A percentile compares a stretch with the other conserved stretches of the same genome.
These are phyloP conservation scores for Sinotaia quadrata DNA, from an alignment of 2,888 invertebrate genomes.

Conservation along the genomic window DNA sequence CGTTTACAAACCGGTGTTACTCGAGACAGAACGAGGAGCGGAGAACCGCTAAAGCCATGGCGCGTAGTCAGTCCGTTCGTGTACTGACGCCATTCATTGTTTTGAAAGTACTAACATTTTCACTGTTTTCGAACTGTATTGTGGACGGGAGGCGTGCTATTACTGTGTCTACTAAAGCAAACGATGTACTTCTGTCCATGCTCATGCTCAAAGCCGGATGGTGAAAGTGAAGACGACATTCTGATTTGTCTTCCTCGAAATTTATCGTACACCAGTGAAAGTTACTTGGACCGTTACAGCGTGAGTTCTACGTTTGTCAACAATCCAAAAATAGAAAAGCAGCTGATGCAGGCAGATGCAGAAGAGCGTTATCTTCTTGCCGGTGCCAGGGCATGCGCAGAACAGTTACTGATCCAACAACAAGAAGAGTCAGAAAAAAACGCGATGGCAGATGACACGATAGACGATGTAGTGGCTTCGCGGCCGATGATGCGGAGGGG, in stretches of 20 bases:
- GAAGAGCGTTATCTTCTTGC: slow-evolving; percentile 10
- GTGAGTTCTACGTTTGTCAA: slow-evolving; percentile 54
- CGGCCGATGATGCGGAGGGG: neutral
- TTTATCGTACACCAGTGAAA: slow-evolving; percentile 61
- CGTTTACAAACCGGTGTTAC: too few relatives aligned
- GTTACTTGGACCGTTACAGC: slow-evolving; percentile 56
- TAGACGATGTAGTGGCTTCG: neutral
- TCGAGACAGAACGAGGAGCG: too few relatives aligned
- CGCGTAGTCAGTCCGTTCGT: too few relatives aligned
- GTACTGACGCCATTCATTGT: too few relatives aligned
- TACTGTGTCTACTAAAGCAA: too few relatives aligned
- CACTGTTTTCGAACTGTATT: too few relatives aligned
- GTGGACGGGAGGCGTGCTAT: too few relatives aligned
- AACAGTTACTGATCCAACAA: neutral
- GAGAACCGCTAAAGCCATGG: too few relatives aligned
- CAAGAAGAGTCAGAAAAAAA: neutral
- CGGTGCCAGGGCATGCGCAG: slow-evolving; percentile 15
- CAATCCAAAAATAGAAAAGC: slow-evolving; percentile 39
- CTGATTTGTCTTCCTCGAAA: slow-evolving; percentile 56
- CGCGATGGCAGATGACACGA: slow-evolving; percentile 16
- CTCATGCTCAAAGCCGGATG: slow-evolving; percentile 35
- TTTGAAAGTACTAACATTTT: too few relatives aligned
- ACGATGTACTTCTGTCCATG: slow-evolving; percentile 37
- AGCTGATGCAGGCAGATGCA: slow-evolving; percentile 24
- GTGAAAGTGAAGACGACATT: slow-evolving; percentile 35